These are phyloP conservation scores for Lordiphosa stackelbergi DNA, from an alignment of 1,140 invertebrate species.

Conservation along the genomic window DNA sequence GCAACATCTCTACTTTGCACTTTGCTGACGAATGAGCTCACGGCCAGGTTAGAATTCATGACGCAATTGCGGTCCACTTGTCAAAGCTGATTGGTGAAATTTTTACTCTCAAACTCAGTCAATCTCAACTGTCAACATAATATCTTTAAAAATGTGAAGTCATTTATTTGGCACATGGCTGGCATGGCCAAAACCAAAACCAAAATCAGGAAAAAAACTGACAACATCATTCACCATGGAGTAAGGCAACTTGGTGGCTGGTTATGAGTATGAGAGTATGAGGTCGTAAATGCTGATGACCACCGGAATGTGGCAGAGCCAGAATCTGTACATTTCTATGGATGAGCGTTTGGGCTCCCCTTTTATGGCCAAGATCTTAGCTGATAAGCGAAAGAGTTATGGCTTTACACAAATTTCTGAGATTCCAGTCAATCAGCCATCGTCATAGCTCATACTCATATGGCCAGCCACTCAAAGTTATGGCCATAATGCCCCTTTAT, in stretches of 20 bases:
- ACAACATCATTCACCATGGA: constrained; percentile 34
- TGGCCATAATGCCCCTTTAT: constrained; percentile 71
- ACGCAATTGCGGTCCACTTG: constrained; percentile 50
- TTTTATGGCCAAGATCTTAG: constrained; percentile 19
- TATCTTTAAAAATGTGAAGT: constrained; percentile 70
- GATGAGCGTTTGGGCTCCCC: constrained; percentile 14
- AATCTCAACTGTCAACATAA: constrained; percentile 64
- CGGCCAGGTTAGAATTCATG: constrained; percentile 45
- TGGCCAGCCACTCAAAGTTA: constrained; percentile 59
- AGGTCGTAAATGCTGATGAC: constrained; percentile 34
- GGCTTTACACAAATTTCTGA: constrained; percentile 44
- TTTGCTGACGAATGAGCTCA: constrained; percentile 44
- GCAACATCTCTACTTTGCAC: constrained; percentile 8
- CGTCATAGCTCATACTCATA: constrained; percentile 44
- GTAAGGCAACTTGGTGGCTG: constrained; percentile 19
- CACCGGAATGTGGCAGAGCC: constrained; percentile 31
- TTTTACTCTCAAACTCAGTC: constrained; percentile 11
- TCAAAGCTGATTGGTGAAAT: constrained; percentile 37
- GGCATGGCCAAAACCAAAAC: constrained; percentile 49
- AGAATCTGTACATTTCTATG: constrained; percentile 6
- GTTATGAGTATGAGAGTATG: constrained; percentile 35
- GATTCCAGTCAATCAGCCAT: constrained; percentile 41
- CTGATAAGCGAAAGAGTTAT: constrained; percentile 61
- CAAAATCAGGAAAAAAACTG: constrained; percentile 30
- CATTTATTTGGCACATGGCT: constrained; percentile 65